A percentile compares a stretch with the other conserved stretches of the same genome.
Evolutionary conservation across 2,797 vertebrate genomes (phyloP).

Genomic region (Ibycter americanus): DNA sequence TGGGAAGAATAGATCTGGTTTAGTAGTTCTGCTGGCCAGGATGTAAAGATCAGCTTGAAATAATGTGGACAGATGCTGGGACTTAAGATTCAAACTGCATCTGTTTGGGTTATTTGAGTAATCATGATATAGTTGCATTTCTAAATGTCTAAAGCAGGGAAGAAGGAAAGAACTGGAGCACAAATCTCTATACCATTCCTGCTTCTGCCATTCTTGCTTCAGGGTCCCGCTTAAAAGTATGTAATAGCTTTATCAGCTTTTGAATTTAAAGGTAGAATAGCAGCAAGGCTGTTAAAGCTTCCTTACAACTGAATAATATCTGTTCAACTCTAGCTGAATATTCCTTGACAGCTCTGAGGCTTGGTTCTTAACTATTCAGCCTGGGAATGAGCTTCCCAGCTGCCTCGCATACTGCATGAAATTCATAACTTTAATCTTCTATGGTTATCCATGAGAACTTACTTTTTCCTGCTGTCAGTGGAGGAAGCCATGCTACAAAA

Average conservation of each 20-base stretch:
- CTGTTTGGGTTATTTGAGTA: background rate
- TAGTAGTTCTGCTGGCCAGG: background rate
- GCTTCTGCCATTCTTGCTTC: background rate
- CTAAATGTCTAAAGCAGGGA: background rate
- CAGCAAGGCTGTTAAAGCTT: background rate
- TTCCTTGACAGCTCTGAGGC: background rate
- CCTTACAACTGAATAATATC: background rate
- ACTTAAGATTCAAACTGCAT: background rate
- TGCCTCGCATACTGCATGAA: background rate
- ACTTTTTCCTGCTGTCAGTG: background rate
- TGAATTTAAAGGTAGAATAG: background rate
- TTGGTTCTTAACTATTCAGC: background rate
- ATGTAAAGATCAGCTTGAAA: background rate
- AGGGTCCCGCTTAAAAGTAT: background rate
- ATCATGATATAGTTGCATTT: background rate
- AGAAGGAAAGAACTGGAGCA: background rate
- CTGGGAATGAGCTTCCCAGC: background rate
- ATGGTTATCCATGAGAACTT: background rate
- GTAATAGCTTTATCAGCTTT: background rate
- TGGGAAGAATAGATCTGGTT: background rate
- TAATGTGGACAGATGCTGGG: background rate
- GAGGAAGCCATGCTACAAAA: background rate
- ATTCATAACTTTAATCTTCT: background rate
- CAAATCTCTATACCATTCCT: background rate
- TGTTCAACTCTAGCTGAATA: background rate